Percentiles rank a stretch among this genome's conserved stretches.
Evolutionary conservation across 2,888 invertebrate genomes (phyloP).

Genomic region (Coremacera marginata): DNA sequence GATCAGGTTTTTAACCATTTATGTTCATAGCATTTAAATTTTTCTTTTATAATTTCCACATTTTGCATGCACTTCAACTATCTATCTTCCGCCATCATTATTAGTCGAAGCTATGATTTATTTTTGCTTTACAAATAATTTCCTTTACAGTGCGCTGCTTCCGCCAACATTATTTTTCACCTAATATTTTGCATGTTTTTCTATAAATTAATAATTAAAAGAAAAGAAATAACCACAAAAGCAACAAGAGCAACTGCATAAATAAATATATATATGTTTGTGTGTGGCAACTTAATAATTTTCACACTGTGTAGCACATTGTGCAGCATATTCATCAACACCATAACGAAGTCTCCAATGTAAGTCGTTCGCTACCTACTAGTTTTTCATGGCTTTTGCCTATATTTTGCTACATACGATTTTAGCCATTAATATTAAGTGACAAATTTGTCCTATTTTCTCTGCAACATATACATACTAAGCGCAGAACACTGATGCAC

Average conservation of each 20-base stretch:
- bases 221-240: background rate
- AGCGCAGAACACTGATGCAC: background rate
- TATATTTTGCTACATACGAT: background rate
- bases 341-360: background rate
- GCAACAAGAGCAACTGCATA: too few relatives aligned
- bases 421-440: conserved; percentile 9
- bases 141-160: background rate
- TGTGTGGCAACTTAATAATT: too few relatives aligned
- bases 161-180: conserved; percentile 6
- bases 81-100: too few relatives aligned
- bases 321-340: too few relatives aligned
- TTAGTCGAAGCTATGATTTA: too few relatives aligned
- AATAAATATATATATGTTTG: too few relatives aligned
- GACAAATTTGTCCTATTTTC: conserved; percentile 30
- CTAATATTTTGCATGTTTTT: background rate
- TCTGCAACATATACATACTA: background rate
- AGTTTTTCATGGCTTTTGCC: background rate
- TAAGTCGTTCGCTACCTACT: background rate
- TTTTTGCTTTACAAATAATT: background rate
- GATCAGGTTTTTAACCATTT: too few relatives aligned
- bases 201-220: background rate
- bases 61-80: too few relatives aligned
- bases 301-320: too few relatives aligned
- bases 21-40: too few relatives aligned
- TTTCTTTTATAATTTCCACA: too few relatives aligned